A percentile compares a stretch with the other conserved stretches of the same genome.
phyloP scores from a whole-genome alignment of 2,797 vertebrate species.

The Oreochromis grahami region DNA sequence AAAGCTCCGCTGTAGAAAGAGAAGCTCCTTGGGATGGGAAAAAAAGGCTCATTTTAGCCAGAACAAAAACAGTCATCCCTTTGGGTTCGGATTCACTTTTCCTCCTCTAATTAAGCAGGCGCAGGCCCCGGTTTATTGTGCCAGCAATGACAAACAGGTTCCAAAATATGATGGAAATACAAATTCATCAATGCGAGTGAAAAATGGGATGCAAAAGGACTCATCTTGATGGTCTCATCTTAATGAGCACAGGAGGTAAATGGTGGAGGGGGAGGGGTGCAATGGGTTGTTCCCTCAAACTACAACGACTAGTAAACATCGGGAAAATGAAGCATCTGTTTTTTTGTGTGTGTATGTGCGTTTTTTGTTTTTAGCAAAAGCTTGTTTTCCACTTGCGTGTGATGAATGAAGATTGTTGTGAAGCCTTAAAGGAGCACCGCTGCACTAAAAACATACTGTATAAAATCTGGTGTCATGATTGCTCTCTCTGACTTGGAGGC shows the following conservation, averaged over 20 bases:
- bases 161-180: conserved; percentile 1
- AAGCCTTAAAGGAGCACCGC: conserved; percentile 4
- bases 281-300: not conserved
- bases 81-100: not conserved
- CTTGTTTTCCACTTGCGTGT: conserved; percentile 1
- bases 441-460: conserved; percentile 10
- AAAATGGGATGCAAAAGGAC: not conserved
- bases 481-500: conserved; percentile 22
- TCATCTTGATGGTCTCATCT: not conserved
- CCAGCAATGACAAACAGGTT: not conserved
- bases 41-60: conserved; percentile 9
- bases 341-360: not conserved
- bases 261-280: not conserved
- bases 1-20: conserved; percentile 28
- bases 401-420: conserved; percentile 22
- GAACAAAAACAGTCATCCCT: conserved; percentile 11
- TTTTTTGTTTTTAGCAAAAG: not conserved
- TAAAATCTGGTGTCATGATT: conserved; percentile 51
- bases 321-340: not conserved
- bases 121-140: not conserved
- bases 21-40: conserved; percentile 7
- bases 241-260: not conserved
- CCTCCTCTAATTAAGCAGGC: conserved; percentile 8
- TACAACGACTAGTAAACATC: not conserved
- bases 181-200: not conserved